These are phyloP conservation scores for Dicranocentrus wangi DNA, from an alignment of 2,888 invertebrate genomes.

Conservation along the genomic window DNA sequence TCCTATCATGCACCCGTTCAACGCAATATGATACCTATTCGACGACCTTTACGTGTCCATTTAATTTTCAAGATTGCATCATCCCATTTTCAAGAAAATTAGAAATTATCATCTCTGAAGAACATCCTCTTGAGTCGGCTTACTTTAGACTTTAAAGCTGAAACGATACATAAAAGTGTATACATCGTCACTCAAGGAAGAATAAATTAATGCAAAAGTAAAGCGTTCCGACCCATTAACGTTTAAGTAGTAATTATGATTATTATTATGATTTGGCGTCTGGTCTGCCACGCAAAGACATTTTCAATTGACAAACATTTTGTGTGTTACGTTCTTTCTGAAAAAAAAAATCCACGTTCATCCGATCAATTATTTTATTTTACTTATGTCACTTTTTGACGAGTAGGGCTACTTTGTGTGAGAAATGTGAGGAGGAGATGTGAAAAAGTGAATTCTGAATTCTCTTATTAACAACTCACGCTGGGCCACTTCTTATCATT, in stretches of 20 bases:
- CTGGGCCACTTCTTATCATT: constrained; percentile 7
- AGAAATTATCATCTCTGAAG: constrained; percentile 5
- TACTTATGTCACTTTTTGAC: constrained; percentile 13
- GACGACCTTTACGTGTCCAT: constrained; percentile 4
- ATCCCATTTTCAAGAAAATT: neutral
- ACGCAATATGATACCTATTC: neutral
- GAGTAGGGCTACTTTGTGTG: no score
- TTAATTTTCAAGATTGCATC: constrained; percentile 10
- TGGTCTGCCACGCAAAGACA: no score
- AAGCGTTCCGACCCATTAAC: neutral
- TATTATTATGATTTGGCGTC: neutral
- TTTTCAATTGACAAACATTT: neutral
- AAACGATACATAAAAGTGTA: no score
- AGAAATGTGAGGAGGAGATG: neutral
- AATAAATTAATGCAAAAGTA: no score
- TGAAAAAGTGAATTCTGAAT: neutral
- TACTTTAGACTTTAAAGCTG: neutral
- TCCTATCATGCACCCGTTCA: constrained; percentile 7
- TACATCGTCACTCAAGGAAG: no score
- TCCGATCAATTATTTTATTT: constrained; percentile 40
- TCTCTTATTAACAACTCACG: constrained; percentile 40
- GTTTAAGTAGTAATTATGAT: neutral
- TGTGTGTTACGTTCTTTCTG: neutral
- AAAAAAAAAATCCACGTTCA: neutral
- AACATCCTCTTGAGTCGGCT: constrained; percentile 1